These are phyloP conservation scores for Burhinus oedicnemus DNA, from an alignment of 2,113 vertebrate species.

Conservation along the genomic window DNA sequence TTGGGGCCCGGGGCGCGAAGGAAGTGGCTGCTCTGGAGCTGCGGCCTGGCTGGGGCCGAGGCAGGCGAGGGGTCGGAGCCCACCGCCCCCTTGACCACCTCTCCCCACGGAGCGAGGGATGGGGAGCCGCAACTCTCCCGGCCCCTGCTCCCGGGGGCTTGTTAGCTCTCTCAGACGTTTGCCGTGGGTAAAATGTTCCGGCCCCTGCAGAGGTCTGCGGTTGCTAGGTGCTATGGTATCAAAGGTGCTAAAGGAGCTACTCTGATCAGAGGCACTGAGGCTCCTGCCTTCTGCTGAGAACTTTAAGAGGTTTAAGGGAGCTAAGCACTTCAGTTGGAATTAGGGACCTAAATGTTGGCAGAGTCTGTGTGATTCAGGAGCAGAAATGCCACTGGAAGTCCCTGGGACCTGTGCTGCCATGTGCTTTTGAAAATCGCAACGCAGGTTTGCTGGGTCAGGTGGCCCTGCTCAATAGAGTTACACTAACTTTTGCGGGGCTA, in stretches of 20 bases:
- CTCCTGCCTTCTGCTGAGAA: too few relatives aligned
- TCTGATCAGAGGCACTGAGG: fast-evolving
- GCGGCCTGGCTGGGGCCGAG: fast-evolving
- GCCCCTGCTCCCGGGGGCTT: too few relatives aligned
- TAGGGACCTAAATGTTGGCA: too few relatives aligned
- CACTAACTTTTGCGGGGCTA: background rate
- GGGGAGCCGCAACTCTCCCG: fast-evolving
- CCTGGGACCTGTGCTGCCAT: fast-evolving
- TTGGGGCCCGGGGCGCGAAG: background rate
- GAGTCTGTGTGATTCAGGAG: background rate
- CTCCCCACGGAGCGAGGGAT: fast-evolving
- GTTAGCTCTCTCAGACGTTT: fast-evolving
- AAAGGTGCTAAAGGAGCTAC: fast-evolving
- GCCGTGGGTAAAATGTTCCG: background rate
- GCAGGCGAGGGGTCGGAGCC: fast-evolving
- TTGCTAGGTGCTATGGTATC: background rate
- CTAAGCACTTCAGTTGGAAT: background rate
- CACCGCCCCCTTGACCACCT: fast-evolving
- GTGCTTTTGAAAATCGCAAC: background rate
- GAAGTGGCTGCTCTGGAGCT: background rate
- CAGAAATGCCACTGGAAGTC: fast-evolving
- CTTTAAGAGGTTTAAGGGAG: background rate
- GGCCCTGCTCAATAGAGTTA: fast-evolving
- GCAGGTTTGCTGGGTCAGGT: fast-evolving
- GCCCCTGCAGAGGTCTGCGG: too few relatives aligned